Conservation (phyloP, 2,888 invertebrate species). For the Chirona hameri region DNA sequence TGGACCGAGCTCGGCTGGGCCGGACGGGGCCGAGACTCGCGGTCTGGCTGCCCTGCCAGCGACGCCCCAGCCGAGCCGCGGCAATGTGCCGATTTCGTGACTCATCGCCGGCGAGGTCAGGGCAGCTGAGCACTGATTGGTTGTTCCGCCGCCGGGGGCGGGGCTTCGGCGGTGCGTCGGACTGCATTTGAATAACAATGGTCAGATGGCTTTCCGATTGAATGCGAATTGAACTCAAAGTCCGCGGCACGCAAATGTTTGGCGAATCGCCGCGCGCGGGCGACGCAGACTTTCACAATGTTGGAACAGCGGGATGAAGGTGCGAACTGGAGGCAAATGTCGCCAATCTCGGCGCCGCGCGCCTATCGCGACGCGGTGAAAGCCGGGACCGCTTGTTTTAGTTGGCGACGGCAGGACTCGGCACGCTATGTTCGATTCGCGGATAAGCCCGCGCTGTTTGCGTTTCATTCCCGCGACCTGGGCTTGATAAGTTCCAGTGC, state of each 20-base stretch:
- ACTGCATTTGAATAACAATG: conserved; percentile 26
- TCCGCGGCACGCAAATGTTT: conserved; percentile 12
- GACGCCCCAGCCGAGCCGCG: conserved; percentile 36
- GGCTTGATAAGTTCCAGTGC: not conserved
- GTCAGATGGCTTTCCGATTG: conserved; percentile 10
- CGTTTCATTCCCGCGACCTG: not conserved
- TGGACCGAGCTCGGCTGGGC: not conserved
- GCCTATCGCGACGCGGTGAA: not conserved
- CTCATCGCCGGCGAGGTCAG: not conserved
- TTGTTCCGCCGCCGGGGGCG: not conserved
- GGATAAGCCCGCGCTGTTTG: not conserved
- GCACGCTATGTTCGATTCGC: not conserved
- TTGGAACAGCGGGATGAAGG: not conserved
- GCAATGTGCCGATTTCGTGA: not conserved
- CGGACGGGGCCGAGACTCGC: not conserved
- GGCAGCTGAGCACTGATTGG: not conserved
- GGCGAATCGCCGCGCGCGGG: not conserved
- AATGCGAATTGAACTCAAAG: conserved; percentile 9
- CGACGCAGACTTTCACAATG: not conserved
- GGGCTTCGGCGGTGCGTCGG: not conserved
- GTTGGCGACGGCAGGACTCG: not conserved
- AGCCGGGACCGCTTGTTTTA: not conserved
- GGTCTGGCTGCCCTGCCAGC: not conserved
- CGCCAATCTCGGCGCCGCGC: not conserved
- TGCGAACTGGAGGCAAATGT: not conserved